Conservation (phyloP, 2,113 vertebrate genomes). For the Cebidichthys violaceus region DNA sequence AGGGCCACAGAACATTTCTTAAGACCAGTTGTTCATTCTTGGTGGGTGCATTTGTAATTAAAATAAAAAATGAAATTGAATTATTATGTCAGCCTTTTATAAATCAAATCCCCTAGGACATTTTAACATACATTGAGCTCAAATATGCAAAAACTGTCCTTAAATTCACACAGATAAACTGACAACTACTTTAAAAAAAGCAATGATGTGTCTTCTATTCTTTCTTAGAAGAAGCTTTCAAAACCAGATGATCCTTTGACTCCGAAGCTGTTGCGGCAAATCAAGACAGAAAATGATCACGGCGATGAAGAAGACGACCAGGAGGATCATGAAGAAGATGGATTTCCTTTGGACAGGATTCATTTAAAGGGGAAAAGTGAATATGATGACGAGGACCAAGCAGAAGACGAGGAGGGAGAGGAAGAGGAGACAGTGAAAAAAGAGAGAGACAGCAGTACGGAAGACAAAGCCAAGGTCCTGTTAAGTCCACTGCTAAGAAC, state of each 20-base stretch:
- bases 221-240: constrained; percentile 87
- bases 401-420: constrained; percentile 56
- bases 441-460: constrained; percentile 47
- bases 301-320: constrained; percentile 74
- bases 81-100: not conserved
- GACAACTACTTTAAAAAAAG: constrained; percentile 9
- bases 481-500: constrained; percentile 76
- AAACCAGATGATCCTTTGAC: constrained; percentile 86
- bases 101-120: not conserved
- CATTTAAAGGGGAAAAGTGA: constrained; percentile 55
- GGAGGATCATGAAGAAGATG: constrained; percentile 71
- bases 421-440: constrained; percentile 52
- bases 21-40: no score
- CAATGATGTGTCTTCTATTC: constrained; percentile 24
- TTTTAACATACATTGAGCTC: not conserved
- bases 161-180: not conserved
- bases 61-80: not conserved
- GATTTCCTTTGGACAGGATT: constrained; percentile 55
- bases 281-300: constrained; percentile 91
- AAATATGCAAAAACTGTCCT: not conserved
- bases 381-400: constrained; percentile 48
- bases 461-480: constrained; percentile 65
- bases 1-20: not conserved
- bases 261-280: constrained; percentile 86
- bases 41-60: not conserved